phyloP scores from a whole-genome alignment of 23 tunicate genomes.

The Phallusia fumigata region DNA sequence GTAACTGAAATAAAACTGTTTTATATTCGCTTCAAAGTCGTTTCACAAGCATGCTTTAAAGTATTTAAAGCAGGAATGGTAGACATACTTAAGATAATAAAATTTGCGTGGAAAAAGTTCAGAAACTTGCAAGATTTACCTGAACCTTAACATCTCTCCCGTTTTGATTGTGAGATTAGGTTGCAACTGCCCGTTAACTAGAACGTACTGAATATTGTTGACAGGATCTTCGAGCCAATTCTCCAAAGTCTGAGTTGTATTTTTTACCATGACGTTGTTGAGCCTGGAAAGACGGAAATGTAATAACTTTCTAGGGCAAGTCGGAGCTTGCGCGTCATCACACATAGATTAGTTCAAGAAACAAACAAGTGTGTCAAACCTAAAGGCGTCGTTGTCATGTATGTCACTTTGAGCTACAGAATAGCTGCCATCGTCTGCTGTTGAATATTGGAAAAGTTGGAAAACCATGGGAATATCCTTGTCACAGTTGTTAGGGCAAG shows the following conservation, averaged over 20 bases:
- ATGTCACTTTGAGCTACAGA: slow-evolving; percentile 37
- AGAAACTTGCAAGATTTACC: slow-evolving; percentile 8
- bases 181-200: slow-evolving; percentile 39
- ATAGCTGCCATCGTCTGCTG: slow-evolving; percentile 43
- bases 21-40: too few species aligned
- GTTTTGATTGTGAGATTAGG: slow-evolving; percentile 13
- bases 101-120: too few species aligned
- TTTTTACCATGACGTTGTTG: slow-evolving; percentile 1
- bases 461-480: slow-evolving; percentile 49
- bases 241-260: slow-evolving; percentile 23
- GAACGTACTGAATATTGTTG: slow-evolving; percentile 32
- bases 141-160: slow-evolving; percentile 26
- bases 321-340: too few species aligned
- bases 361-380: background rate
- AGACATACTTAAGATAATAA: too few species aligned
- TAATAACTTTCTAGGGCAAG: too few species aligned
- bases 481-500: slow-evolving; percentile 72
- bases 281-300: slow-evolving; percentile 22
- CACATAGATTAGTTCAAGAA: too few species aligned
- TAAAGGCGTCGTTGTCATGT: slow-evolving; percentile 27
- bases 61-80: too few species aligned
- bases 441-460: slow-evolving; percentile 55
- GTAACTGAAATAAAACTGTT: too few species aligned
- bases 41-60: too few species aligned
- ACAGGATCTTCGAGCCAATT: slow-evolving; percentile 48